Percentiles rank a stretch among this genome's conserved stretches.
These are phyloP conservation scores for Hipposideros larvatus DNA, from an alignment of 2,797 vertebrate species.

Conservation along the genomic window DNA sequence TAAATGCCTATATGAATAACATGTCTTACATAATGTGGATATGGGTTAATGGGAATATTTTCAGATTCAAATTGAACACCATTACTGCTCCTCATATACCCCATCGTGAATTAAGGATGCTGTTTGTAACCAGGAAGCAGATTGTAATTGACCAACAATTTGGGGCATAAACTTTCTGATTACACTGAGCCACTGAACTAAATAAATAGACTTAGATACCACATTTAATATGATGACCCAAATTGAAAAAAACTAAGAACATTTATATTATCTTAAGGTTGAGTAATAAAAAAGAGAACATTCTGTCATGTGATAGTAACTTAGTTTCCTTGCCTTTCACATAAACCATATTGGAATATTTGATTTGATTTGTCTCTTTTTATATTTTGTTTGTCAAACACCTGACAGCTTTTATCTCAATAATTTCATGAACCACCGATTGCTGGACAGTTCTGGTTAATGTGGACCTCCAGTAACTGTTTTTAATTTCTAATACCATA, in stretches of 20 bases:
- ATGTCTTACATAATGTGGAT: not conserved
- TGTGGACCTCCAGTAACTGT: slow-evolving; percentile 28
- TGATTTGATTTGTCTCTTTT: not conserved
- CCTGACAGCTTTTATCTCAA: slow-evolving; percentile 11
- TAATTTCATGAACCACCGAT: slow-evolving; percentile 60
- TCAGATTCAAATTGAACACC: not conserved
- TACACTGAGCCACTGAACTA: not conserved
- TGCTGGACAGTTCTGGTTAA: not conserved
- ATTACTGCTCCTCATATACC: not conserved
- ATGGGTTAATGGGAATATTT: not conserved
- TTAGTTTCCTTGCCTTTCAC: slow-evolving; percentile 37
- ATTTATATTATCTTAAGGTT: not conserved
- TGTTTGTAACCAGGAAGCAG: not conserved
- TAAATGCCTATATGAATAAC: not conserved
- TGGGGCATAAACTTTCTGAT: not conserved
- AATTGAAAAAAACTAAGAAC: not conserved
- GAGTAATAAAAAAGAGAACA: not conserved
- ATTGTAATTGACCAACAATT: not conserved
- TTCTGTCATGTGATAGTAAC: not conserved
- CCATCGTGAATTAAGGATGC: not conserved
- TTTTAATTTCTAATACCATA: slow-evolving; percentile 3
- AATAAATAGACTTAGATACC: not conserved
- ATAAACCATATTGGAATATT: not conserved
- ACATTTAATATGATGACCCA: not conserved
- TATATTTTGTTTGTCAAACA: slow-evolving; percentile 32